Evolutionary conservation across 2,888 invertebrate species (phyloP).

Genomic region (Agriopis aurantiaria): DNA sequence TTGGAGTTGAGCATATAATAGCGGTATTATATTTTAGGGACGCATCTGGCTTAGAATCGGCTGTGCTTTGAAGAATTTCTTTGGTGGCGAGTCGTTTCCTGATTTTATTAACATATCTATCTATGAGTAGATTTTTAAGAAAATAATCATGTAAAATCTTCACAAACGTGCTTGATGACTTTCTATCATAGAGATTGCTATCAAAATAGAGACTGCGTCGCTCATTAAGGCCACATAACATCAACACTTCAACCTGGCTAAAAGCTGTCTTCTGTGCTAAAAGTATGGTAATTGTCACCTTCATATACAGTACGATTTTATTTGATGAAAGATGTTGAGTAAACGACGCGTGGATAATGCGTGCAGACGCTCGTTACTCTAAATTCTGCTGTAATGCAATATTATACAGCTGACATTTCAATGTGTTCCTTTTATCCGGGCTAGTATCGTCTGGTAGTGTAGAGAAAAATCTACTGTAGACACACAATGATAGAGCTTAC

Average conservation of each 20-base stretch:
- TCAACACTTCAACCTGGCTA: background rate
- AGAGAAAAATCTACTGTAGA: background rate
- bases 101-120: background rate
- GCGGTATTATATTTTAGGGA: conserved; percentile 64
- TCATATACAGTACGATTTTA: no score
- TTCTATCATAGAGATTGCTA: background rate
- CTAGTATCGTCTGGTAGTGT: background rate
- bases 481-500: no score
- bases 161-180: background rate
- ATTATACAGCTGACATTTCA: no score
- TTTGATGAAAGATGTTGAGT: no score
- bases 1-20: conserved; percentile 59
- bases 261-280: background rate
- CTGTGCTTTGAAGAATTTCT: conserved; percentile 25
- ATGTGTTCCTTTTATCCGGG: background rate
- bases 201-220: background rate
- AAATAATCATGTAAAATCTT: background rate
- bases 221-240: background rate
- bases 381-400: no score
- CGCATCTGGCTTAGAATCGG: conserved; percentile 46
- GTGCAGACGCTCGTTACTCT: no score
- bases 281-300: no score
- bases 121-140: background rate
- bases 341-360: no score
- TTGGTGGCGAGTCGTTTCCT: background rate